Percentiles rank a stretch among this genome's conserved stretches.
Conservation (phyloP, 1,140 invertebrate species). For the Drosophila nebulosa region DNA sequence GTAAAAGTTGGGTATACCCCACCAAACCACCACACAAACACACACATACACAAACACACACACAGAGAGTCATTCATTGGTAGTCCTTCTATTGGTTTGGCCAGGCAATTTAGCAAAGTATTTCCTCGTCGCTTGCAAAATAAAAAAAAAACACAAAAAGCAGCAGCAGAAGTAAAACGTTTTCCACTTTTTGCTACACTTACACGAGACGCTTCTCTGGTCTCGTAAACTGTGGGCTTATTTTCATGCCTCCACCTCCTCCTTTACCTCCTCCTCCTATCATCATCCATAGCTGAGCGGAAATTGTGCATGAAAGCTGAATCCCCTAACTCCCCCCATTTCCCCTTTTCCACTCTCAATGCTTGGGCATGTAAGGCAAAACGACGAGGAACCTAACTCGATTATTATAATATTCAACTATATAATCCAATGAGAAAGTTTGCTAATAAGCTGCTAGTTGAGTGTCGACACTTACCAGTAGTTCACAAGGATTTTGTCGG, state of each 20-base stretch:
- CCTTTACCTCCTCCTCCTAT: not conserved
- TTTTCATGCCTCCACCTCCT: constrained; percentile 41
- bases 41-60: constrained; percentile 6
- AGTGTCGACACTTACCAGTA: constrained; percentile 52
- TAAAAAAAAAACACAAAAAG: not conserved
- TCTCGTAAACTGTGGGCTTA: constrained; percentile 70
- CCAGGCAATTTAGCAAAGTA: constrained; percentile 76
- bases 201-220: constrained; percentile 24
- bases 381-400: constrained; percentile 62
- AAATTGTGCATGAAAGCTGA: constrained; percentile 75
- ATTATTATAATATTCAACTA: constrained; percentile 77
- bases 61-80: constrained; percentile 21
- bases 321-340: not conserved
- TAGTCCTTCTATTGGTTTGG: constrained; percentile 63
- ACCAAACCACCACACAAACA: constrained; percentile 6
- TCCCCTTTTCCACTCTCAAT: not conserved
- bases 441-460: constrained; percentile 75
- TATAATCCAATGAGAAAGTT: constrained; percentile 74
- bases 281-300: constrained; percentile 48
- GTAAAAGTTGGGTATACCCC: constrained; percentile 59
- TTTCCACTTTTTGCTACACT: constrained; percentile 66
- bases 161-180: constrained; percentile 49
- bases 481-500: constrained; percentile 18
- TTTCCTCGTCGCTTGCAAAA: constrained; percentile 58
- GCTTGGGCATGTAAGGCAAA: constrained; percentile 18